Evolutionary conservation across 2,113 vertebrate species (phyloP).

Genomic region (Balaeniceps rex): DNA sequence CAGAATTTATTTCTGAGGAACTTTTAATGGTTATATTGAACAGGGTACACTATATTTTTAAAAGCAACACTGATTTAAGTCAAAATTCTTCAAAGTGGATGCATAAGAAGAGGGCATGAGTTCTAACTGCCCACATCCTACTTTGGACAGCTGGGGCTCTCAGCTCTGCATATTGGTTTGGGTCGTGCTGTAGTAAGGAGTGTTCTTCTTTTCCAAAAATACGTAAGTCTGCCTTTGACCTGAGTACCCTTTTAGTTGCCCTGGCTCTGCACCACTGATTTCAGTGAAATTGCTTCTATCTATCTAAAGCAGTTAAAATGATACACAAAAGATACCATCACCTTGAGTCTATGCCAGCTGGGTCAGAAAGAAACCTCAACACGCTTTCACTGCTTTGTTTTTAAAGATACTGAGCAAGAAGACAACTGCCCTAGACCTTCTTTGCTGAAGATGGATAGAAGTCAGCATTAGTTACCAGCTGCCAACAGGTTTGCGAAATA

Average conservation of each 20-base stretch:
- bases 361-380: neutral
- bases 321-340: neutral
- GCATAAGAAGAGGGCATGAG: neutral
- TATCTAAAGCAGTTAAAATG: neutral
- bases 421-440: neutral
- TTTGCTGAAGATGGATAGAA: neutral
- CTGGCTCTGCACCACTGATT: neutral
- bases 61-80: neutral
- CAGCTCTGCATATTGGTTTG: neutral
- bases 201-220: neutral
- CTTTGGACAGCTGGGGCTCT: neutral
- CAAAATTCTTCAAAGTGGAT: neutral
- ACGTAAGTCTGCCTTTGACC: neutral
- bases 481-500: neutral
- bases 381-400: neutral
- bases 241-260: neutral
- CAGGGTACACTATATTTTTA: neutral
- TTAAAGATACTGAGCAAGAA: neutral
- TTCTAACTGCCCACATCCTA: neutral
- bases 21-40: neutral
- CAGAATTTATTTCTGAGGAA: neutral
- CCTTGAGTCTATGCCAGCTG: neutral
- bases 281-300: neutral
- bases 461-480: neutral
- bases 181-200: neutral